phyloP scores from a whole-genome alignment of 2,113 vertebrate species.

The Onychostruthus taczanowskii region DNA sequence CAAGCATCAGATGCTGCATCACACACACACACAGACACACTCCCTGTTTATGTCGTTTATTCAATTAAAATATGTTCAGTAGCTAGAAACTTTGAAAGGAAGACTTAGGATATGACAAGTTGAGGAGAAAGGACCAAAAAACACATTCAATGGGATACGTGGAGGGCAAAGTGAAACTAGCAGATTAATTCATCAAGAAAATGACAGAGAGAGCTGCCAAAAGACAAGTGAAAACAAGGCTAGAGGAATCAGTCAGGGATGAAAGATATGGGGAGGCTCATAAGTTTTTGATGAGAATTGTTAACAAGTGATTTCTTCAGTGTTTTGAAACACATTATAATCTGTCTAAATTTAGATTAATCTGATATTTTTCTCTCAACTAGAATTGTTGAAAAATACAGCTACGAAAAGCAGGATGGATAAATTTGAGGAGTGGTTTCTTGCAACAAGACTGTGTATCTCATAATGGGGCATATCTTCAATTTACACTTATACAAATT shows the following conservation, averaged over 20 bases:
- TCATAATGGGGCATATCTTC: neutral
- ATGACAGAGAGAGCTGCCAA: neutral
- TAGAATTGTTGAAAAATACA: conserved; percentile 35
- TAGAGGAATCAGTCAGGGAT: neutral
- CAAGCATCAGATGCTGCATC: neutral
- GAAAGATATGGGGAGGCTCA: neutral
- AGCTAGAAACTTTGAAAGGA: neutral
- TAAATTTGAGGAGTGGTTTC: neutral
- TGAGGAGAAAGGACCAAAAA: neutral
- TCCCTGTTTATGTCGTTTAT: rapidly evolving
- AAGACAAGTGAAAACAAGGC: neutral
- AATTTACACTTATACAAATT: neutral
- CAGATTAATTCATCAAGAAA: neutral
- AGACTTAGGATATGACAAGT: neutral
- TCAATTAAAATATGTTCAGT: neutral
- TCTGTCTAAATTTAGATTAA: conserved; percentile 36
- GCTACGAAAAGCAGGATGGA: neutral
- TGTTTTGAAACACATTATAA: conserved; percentile 27
- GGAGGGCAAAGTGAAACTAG: neutral
- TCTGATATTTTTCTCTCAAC: conserved; percentile 4
- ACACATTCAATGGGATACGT: rapidly evolving
- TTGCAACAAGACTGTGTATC: neutral
- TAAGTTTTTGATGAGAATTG: conserved; percentile 21
- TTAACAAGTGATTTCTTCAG: conserved; percentile 5
- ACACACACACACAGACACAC: too few relatives aligned